These are phyloP conservation scores for Scalopus aquaticus DNA, from an alignment of 2,113 vertebrate genomes.

Conservation along the genomic window DNA sequence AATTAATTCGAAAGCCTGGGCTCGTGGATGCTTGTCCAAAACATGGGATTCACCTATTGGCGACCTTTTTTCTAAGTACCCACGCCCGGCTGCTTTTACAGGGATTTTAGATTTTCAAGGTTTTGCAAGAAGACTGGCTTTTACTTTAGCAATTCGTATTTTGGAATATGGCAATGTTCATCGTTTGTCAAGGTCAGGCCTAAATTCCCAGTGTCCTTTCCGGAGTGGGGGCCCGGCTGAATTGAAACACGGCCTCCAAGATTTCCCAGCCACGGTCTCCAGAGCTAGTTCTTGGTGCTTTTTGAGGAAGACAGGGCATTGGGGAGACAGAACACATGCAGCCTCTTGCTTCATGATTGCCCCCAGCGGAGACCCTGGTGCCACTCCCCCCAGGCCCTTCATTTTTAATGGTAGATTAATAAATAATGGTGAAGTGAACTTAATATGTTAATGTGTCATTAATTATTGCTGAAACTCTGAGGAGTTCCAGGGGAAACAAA, in stretches of 20 bases:
- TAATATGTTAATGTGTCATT: conserved; percentile 81
- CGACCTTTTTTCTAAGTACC: neutral
- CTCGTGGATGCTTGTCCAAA: neutral
- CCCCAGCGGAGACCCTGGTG: too few species aligned
- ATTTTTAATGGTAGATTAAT: conserved; percentile 76
- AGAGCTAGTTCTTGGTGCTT: neutral
- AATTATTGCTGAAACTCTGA: conserved; percentile 76
- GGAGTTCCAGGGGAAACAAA: conserved; percentile 42
- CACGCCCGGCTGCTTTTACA: accelerated
- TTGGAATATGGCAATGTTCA: neutral
- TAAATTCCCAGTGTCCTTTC: neutral
- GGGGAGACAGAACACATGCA: neutral
- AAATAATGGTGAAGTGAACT: conserved; percentile 75
- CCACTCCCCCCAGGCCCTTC: conserved; percentile 30
- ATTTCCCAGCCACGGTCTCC: neutral
- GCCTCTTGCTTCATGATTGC: neutral
- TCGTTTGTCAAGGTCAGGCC: neutral
- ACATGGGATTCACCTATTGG: neutral
- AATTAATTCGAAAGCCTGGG: neutral
- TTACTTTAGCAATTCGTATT: neutral
- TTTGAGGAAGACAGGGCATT: neutral
- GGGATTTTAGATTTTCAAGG: neutral
- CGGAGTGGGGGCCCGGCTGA: neutral
- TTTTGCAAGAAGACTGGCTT: neutral
- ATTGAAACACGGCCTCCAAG: neutral